Conservation (phyloP, 2,888 invertebrate species). For the Auanema sp. region DNA sequence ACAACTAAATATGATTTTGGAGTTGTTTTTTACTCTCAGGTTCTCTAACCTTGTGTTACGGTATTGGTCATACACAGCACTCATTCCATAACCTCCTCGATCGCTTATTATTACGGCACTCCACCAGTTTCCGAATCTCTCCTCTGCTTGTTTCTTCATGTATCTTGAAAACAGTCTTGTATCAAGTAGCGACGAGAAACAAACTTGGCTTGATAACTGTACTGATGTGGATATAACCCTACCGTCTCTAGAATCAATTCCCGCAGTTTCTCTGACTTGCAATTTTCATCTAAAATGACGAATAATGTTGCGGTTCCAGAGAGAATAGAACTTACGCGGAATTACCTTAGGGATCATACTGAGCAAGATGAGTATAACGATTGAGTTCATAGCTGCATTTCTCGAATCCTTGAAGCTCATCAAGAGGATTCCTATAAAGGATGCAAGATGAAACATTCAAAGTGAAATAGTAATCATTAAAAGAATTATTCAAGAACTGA, state of each 20-base stretch:
- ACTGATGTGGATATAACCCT: constrained; percentile 62
- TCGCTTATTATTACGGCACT: constrained; percentile 62
- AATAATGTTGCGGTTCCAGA: background rate
- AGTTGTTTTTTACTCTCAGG: background rate
- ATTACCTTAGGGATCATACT: constrained; percentile 13
- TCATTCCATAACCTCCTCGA: constrained; percentile 62
- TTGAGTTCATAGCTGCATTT: constrained; percentile 3
- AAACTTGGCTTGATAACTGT: constrained; percentile 63
- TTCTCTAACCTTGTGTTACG: constrained; percentile 55
- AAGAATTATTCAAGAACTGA: too few species aligned
- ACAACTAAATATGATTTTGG: constrained; percentile 45
- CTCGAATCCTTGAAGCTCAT: constrained; percentile 3
- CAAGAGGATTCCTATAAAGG: background rate
- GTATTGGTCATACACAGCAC: constrained; percentile 61
- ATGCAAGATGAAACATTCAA: too few species aligned
- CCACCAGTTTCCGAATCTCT: constrained; percentile 64
- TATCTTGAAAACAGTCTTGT: constrained; percentile 39
- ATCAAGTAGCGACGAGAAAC: constrained; percentile 7
- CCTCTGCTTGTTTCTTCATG: constrained; percentile 62
- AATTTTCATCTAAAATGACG: constrained; percentile 57
- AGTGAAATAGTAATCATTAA: too few species aligned
- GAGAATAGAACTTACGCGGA: background rate
- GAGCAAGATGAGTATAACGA: constrained; percentile 1
- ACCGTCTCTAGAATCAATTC: constrained; percentile 61
- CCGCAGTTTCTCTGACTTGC: constrained; percentile 60